Evolutionary conservation across 2,888 invertebrate genomes (phyloP).

Genomic region (Eilema depressum): DNA sequence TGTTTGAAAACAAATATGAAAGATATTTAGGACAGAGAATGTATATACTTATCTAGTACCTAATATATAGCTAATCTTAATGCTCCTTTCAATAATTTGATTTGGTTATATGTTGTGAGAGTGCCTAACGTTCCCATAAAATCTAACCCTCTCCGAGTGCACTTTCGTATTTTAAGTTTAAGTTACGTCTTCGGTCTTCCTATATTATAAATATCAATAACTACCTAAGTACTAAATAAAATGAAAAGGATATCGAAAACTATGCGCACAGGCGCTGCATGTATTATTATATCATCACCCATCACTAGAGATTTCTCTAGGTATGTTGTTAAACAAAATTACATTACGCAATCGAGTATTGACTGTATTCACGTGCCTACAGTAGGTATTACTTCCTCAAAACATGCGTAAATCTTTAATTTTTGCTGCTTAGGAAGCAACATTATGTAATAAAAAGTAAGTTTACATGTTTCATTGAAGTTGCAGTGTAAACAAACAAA

Average conservation of each 20-base stretch:
- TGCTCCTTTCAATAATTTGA: background rate
- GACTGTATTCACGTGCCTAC: slow-evolving; percentile 60
- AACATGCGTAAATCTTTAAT: slow-evolving; percentile 43
- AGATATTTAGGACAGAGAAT: too few species aligned
- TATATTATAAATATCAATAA: background rate
- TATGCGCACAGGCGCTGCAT: slow-evolving; percentile 30
- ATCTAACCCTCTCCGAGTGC: background rate
- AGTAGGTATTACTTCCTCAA: slow-evolving; percentile 69
- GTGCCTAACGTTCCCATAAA: too few species aligned
- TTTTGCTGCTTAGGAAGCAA: slow-evolving; percentile 34
- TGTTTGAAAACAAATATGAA: too few species aligned
- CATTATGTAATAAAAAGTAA: slow-evolving; percentile 33
- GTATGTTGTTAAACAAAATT: slow-evolving; percentile 82
- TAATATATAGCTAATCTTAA: too few species aligned
- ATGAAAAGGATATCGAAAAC: slow-evolving; percentile 37
- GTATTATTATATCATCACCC: slow-evolving; percentile 74
- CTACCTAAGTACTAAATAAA: slow-evolving; percentile 10
- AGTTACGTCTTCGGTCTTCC: background rate
- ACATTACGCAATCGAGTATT: slow-evolving; percentile 74
- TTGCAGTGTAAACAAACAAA: background rate
- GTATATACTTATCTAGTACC: too few species aligned
- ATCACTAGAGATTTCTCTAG: slow-evolving; percentile 73
- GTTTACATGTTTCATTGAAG: background rate
- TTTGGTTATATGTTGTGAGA: too few species aligned
- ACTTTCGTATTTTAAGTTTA: background rate